These are phyloP conservation scores for Timema podura DNA, from an alignment of 2,888 invertebrate species.

Conservation along the genomic window DNA sequence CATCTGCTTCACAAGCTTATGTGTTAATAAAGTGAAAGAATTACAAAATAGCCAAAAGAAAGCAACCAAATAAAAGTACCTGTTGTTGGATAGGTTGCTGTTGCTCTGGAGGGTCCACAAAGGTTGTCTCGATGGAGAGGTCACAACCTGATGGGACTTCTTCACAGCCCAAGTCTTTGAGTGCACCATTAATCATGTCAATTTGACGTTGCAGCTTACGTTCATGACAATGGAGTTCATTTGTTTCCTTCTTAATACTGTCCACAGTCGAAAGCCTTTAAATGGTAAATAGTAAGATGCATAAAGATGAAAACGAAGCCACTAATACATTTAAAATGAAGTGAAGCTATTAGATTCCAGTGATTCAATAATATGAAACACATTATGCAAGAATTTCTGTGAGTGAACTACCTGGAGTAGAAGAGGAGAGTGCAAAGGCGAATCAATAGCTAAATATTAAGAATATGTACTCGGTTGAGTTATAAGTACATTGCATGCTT, in stretches of 20 bases:
- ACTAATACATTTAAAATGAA: too few relatives aligned
- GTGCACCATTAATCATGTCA: conserved; percentile 78
- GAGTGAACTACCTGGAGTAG: too few relatives aligned
- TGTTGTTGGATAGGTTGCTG: conserved; percentile 18
- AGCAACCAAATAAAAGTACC: conserved; percentile 1
- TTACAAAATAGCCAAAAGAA: too few relatives aligned
- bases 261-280: neutral
- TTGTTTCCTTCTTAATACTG: conserved; percentile 58
- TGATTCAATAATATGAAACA: too few relatives aligned
- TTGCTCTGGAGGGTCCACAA: conserved; percentile 37
- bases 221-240: conserved; percentile 77
- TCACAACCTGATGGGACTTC: conserved; percentile 84
- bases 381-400: too few relatives aligned
- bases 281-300: too few relatives aligned
- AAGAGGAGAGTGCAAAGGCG: too few relatives aligned
- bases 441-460: too few relatives aligned
- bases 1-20: neutral
- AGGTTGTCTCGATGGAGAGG: conserved; percentile 52
- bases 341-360: too few relatives aligned
- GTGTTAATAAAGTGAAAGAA: neutral
- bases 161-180: conserved; percentile 83
- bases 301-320: too few relatives aligned
- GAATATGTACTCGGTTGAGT: too few relatives aligned
- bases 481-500: too few relatives aligned
- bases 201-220: conserved; percentile 76